Evolutionary conservation across 1,140 invertebrate genomes (phyloP).

Genomic region (Anadara kagoshimensis): DNA sequence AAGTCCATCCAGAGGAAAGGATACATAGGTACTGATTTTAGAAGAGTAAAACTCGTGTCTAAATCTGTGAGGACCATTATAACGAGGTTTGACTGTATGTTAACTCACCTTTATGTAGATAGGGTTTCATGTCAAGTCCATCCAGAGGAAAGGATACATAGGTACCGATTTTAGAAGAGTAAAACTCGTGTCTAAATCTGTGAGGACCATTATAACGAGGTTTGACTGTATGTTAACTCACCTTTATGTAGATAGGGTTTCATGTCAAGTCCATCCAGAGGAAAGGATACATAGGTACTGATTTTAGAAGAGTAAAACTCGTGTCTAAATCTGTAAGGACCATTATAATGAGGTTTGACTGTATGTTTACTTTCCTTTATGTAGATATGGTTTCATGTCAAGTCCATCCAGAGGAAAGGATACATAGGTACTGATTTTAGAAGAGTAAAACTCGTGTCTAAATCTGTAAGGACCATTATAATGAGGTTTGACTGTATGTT

Average conservation of each 20-base stretch:
- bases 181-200: conserved; percentile 95
- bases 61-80: too few species aligned
- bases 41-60: too few species aligned
- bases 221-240: too few species aligned
- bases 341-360: too few species aligned
- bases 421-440: conserved; percentile 94
- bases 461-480: too few species aligned
- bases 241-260: conserved; percentile 91
- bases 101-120: conserved; percentile 86
- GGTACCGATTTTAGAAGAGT: conserved; percentile 95
- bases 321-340: conserved; percentile 96
- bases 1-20: too few species aligned
- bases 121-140: conserved; percentile 93
- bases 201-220: too few species aligned
- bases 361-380: conserved; percentile 84
- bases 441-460: conserved; percentile 95
- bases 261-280: conserved; percentile 93
- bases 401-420: conserved; percentile 93
- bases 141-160: conserved; percentile 94
- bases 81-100: too few species aligned
- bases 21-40: too few species aligned
- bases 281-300: conserved; percentile 93
- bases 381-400: conserved; percentile 92
- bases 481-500: too few species aligned
- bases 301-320: conserved; percentile 98